Percentiles rank a stretch among this genome's conserved stretches.
Conservation (phyloP, 2,113 vertebrate genomes). For the Cyanoramphus novaezelandiae region DNA sequence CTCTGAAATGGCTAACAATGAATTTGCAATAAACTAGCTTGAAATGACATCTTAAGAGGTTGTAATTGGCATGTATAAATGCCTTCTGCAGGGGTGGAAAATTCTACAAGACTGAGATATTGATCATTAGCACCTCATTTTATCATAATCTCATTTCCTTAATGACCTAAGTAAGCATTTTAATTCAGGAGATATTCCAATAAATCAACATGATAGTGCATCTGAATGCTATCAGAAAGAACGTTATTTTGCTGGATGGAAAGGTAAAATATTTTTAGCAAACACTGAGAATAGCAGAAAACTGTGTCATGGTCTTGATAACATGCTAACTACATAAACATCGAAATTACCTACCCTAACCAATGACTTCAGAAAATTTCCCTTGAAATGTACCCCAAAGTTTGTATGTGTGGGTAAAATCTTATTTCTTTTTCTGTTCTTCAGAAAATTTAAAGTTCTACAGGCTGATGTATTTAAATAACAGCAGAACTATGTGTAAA, state of each 20-base stretch:
- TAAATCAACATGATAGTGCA: background rate
- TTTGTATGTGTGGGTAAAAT: background rate
- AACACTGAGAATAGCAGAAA: background rate
- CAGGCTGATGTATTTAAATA: background rate
- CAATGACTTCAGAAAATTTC: background rate
- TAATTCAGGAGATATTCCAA: conserved; percentile 26
- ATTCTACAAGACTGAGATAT: conserved; percentile 37
- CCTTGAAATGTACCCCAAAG: background rate
- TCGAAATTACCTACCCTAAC: background rate
- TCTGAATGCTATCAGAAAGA: background rate
- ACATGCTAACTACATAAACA: background rate
- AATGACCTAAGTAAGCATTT: conserved; percentile 48
- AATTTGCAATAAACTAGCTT: conserved; percentile 44
- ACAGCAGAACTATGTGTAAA: background rate
- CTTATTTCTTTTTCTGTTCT: background rate
- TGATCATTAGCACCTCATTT: conserved; percentile 70
- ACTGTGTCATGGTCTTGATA: background rate
- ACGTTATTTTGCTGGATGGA: background rate
- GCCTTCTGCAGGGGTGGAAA: conserved; percentile 29
- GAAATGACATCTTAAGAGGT: conserved; percentile 58
- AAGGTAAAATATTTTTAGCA: background rate
- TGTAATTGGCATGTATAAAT: conserved; percentile 54
- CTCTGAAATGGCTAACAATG: conserved; percentile 32
- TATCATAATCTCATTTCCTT: conserved; percentile 64
- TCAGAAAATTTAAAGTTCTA: background rate